Base-by-base conservation (phyloP, 2,888 invertebrate genomes). In the Drosophila koepferae region DNA sequence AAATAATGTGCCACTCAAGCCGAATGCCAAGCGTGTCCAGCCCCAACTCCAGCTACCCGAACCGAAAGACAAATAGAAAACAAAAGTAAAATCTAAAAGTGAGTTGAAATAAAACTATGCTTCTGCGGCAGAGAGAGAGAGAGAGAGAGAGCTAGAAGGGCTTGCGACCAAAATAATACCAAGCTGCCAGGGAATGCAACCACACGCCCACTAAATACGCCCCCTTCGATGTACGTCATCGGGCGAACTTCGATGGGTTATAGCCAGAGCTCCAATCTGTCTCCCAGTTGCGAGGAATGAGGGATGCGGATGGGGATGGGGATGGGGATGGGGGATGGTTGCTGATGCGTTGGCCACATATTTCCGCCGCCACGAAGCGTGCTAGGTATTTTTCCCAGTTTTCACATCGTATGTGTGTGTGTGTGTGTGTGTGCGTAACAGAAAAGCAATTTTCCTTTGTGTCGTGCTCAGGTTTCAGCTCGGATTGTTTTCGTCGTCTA, bases 1-100 rank as follows among this genome's bases (percentile, higher is more conserved):
- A 90, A 89, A 90, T 86, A 89, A 90, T 88, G 90, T 90, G 90
- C 87, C 90, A 90, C 90, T 89, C 89, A 90, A 90, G 75, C 83
- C 75, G 86, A 88, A 86, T 80, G 76, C 85, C 77, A 74, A 75
- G 75, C 77, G 72, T 70, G 72, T 63, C 77, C 62, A 79, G 65
- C 68, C 62, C 60, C 73, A 36, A 9, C 58, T 41, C 58, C 53
- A 16, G 18, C 46, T 7, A 20, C 40, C 18, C 55, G 55, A 58
- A 58, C 40, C 63, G 65, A 86, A 86, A 86, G 89, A 90, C 90
- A 90, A 90, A 86, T 88, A 90, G 86, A 82, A 88, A 85, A 80
- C 68, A 81, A 77, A 75, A 74, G 82, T 74, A 68, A 68, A 67
- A 67, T 48, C 69, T 71, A 78, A 75, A 84, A 73, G 71, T 62